Conservation (phyloP, 2,888 invertebrate genomes). For the Xestia xanthographa region DNA sequence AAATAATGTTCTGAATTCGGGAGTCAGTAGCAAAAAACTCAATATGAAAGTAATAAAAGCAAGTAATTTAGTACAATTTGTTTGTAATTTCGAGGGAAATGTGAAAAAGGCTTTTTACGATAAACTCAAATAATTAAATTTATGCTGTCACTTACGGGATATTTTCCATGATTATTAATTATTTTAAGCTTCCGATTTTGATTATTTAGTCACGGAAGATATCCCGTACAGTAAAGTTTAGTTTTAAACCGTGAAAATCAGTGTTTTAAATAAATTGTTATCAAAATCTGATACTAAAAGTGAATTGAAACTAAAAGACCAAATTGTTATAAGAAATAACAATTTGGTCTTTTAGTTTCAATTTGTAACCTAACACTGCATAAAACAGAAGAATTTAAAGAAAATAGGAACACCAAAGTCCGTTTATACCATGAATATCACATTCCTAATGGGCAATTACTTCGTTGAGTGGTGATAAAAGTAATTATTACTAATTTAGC, state of each 20-base stretch:
- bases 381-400: neutral
- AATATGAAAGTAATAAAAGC: neutral
- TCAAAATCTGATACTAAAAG: neutral
- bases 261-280: neutral
- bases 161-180: too few species aligned
- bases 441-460: constrained; percentile 32
- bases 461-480: constrained; percentile 19
- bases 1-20: neutral
- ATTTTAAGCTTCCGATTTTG: too few species aligned
- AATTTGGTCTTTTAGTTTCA: too few species aligned
- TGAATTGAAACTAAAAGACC: too few species aligned
- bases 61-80: neutral
- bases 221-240: too few species aligned
- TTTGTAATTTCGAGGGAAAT: neutral
- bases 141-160: too few species aligned
- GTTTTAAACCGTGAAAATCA: too few species aligned
- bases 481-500: constrained; percentile 48
- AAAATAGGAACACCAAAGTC: neutral
- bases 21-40: neutral
- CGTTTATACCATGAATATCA: constrained; percentile 11
- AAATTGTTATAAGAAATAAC: too few species aligned
- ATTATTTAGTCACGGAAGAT: too few species aligned
- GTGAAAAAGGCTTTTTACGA: neutral
- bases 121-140: neutral
- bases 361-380: neutral